Evolutionary conservation across 1,140 invertebrate species (phyloP).

Genomic region (Drosophila malerkotliana): DNA sequence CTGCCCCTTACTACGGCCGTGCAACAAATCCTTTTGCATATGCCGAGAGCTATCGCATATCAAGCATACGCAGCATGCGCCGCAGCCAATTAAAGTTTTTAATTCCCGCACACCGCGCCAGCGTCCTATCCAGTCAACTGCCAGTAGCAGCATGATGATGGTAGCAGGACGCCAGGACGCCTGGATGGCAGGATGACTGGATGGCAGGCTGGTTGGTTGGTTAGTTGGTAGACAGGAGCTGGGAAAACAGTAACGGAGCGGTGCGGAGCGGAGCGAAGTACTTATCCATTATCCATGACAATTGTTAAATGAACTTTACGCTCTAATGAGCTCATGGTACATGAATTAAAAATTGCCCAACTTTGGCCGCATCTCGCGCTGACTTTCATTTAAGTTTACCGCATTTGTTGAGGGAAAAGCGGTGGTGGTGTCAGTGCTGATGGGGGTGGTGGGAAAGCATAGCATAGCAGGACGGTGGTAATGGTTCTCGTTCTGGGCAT

Average conservation of each 20-base stretch:
- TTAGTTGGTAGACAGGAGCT: not conserved
- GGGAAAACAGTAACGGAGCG: not conserved
- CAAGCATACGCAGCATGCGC: conserved; percentile 74
- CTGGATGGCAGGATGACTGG: conserved; percentile 1
- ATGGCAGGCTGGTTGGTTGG: not conserved
- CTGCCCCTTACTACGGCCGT: not conserved
- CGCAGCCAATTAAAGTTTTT: conserved; percentile 80
- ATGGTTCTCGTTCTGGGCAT: not conserved
- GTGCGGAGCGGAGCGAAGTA: conserved; percentile 6
- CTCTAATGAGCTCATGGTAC: conserved; percentile 75
- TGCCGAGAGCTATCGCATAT: conserved; percentile 70
- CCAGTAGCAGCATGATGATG: conserved; percentile 23
- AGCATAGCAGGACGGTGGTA: not conserved
- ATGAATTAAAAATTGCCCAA: conserved; percentile 51
- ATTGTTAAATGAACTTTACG: conserved; percentile 80
- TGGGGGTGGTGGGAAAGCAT: too few species aligned
- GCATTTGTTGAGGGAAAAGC: not conserved
- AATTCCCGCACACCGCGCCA: conserved; percentile 50
- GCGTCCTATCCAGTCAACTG: conserved; percentile 6
- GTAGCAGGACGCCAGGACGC: conserved; percentile 3
- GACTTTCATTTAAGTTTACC: conserved; percentile 39
- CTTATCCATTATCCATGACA: conserved; percentile 75
- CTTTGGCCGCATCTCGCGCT: conserved; percentile 42
- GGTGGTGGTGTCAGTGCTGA: not conserved
- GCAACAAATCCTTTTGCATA: conserved; percentile 63